Percentiles rank a stretch among this genome's conserved stretches.
Evolutionary conservation across 2,888 invertebrate species (phyloP).

Genomic region (Eupithecia subfuscata): DNA sequence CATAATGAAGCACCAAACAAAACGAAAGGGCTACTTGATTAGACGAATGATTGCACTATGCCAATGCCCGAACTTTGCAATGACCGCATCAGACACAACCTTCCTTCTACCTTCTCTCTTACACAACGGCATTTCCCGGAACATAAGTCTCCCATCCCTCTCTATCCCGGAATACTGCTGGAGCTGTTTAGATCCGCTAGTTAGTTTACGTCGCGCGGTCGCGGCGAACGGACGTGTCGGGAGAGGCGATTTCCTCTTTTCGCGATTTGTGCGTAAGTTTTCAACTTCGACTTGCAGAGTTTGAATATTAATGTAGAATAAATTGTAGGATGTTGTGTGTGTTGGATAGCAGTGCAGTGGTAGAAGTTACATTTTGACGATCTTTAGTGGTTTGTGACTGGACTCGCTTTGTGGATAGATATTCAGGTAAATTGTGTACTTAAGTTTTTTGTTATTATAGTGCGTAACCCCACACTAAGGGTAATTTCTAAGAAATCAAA

Average conservation of each 20-base stretch:
- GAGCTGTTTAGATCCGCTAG: constrained; percentile 65
- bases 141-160: constrained; percentile 51
- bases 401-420: constrained; percentile 9
- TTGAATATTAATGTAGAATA: constrained; percentile 35
- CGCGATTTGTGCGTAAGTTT: constrained; percentile 57
- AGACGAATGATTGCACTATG: constrained; percentile 67
- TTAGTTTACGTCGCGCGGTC: constrained; percentile 72
- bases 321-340: constrained; percentile 29
- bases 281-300: constrained; percentile 40
- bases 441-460: no score
- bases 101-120: constrained; percentile 61
- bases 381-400: constrained; percentile 20
- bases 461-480: no score
- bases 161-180: constrained; percentile 72
- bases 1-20: constrained; percentile 34
- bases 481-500: no score
- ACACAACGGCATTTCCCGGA: constrained; percentile 53
- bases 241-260: constrained; percentile 49
- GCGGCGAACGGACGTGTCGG: constrained; percentile 58
- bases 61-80: constrained; percentile 81
- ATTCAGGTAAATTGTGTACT: constrained; percentile 17
- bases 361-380: constrained; percentile 15
- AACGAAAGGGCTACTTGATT: constrained; percentile 52
- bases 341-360: constrained; percentile 32
- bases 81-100: constrained; percentile 79